Conservation (phyloP, 2,113 vertebrate genomes). For the Megaptera novaeangliae region DNA sequence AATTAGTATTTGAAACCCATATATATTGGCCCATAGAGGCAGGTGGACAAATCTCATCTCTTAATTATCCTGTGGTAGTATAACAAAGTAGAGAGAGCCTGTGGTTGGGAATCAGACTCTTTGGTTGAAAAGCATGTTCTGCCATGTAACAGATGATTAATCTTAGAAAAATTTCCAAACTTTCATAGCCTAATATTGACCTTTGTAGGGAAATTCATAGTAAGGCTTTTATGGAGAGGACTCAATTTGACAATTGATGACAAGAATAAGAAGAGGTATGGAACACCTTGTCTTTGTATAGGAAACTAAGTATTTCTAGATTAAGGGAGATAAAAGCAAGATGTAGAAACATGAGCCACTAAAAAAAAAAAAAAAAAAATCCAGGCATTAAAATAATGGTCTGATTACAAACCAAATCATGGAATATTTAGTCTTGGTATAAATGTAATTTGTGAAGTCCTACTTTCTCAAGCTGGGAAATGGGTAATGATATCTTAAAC, state of each 20-base stretch:
- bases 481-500: background rate
- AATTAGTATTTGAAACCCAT: slow-evolving; percentile 33
- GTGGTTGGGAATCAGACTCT: background rate
- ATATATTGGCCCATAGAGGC: background rate
- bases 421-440: background rate
- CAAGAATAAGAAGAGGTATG: background rate
- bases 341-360: background rate
- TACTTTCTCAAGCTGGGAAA: background rate
- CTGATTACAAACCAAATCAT: background rate
- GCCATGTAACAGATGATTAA: background rate
- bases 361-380: background rate
- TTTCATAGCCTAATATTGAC: background rate
- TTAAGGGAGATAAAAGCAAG: background rate
- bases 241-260: background rate
- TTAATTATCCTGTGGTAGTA: background rate
- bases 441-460: background rate
- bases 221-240: background rate
- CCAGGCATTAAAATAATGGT: background rate
- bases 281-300: background rate
- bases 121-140: background rate
- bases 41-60: background rate
- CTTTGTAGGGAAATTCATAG: background rate
- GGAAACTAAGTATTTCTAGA: background rate
- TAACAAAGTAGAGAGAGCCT: background rate
- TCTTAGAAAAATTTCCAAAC: background rate